These are phyloP conservation scores for Eumerus sabulonum DNA, from an alignment of 2,888 invertebrate species.

Conservation along the genomic window DNA sequence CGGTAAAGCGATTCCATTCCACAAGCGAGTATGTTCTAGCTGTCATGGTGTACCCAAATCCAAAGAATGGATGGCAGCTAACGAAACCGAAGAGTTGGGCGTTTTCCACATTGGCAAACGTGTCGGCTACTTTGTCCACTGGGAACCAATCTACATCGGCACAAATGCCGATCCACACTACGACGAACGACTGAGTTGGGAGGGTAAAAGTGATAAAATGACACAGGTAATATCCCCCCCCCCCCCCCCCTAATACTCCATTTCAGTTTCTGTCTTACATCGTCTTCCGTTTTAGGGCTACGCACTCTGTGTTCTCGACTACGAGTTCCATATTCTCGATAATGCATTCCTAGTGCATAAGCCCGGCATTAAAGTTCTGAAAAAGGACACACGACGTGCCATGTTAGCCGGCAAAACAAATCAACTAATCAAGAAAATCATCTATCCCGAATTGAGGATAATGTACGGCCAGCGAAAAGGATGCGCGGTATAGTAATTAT, in stretches of 20 bases:
- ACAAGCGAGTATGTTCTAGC: conserved; percentile 92
- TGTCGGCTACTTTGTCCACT: conserved; percentile 87
- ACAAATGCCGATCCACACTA: conserved; percentile 93
- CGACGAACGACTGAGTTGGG: conserved; percentile 95
- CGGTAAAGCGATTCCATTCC: conserved; percentile 93
- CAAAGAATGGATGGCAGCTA: conserved; percentile 89
- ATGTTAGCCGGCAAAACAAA: conserved; percentile 88
- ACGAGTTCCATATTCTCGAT: conserved; percentile 95
- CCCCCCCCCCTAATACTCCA: no score
- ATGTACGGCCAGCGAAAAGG: conserved; percentile 90
- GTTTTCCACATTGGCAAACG: conserved; percentile 93
- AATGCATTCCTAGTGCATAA: conserved; percentile 96
- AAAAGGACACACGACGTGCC: conserved; percentile 88
- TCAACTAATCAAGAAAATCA: conserved; percentile 87
- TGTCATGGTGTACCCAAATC: conserved; percentile 94
- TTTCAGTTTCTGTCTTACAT: no score
- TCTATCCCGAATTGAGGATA: conserved; percentile 91
- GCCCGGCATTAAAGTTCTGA: conserved; percentile 92
- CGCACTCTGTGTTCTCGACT: conserved; percentile 92
- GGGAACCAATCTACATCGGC: conserved; percentile 97
- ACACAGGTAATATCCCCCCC: conserved; percentile 86
- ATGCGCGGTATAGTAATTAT: conserved; percentile 86
- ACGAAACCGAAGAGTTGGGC: conserved; percentile 84
- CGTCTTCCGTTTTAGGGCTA: conserved; percentile 84
- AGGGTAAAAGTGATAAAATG: conserved; percentile 97